Evolutionary conservation across 1,140 invertebrate species (phyloP).

Genomic region (Apis dorsata): DNA sequence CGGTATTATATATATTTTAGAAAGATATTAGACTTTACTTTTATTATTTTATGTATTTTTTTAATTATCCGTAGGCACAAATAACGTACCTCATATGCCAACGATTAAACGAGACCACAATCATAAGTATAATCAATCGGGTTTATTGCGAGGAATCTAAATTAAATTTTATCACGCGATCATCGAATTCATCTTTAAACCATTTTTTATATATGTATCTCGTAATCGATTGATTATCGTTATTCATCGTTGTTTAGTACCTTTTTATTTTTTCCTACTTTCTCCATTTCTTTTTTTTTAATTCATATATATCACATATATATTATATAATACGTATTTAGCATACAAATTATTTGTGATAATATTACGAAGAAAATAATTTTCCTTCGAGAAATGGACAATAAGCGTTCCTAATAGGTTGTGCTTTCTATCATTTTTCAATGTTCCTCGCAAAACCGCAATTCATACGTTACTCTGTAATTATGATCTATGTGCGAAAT

Average conservation of each 20-base stretch:
- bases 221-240: background rate
- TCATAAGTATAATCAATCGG: constrained; percentile 45
- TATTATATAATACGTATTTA: background rate
- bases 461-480: constrained; percentile 60
- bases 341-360: background rate
- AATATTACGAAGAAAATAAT: background rate
- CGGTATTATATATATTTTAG: constrained; percentile 60
- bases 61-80: constrained; percentile 63
- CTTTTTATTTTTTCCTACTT: background rate
- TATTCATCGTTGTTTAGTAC: background rate
- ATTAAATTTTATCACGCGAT: background rate
- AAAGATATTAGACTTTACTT: constrained; percentile 50
- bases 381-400: constrained; percentile 38
- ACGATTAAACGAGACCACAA: constrained; percentile 52
- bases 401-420: constrained; percentile 43
- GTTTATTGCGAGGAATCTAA: constrained; percentile 52
- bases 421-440: constrained; percentile 15
- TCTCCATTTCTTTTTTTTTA: background rate
- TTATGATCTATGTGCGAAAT: constrained; percentile 30
- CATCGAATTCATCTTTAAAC: background rate
- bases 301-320: background rate
- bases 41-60: constrained; percentile 65
- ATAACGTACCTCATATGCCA: constrained; percentile 61
- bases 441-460: constrained; percentile 54
- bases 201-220: background rate